Conservation (phyloP, 2,888 invertebrate genomes). For the Neoscelio sp. region DNA sequence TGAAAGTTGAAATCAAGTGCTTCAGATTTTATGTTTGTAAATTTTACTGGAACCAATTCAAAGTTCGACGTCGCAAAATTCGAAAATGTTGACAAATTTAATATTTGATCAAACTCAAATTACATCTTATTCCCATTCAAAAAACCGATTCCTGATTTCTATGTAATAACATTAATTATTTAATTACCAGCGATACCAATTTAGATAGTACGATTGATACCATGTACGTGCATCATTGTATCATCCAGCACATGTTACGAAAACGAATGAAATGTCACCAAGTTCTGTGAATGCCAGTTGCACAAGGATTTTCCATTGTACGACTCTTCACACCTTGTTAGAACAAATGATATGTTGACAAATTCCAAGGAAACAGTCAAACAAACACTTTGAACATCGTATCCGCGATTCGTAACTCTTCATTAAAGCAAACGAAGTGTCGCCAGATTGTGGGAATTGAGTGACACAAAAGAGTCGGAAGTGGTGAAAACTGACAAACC, state of each 20-base stretch:
- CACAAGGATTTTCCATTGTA: no score
- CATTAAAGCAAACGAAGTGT: no score
- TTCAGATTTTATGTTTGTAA: constrained; percentile 20
- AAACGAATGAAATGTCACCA: constrained; percentile 30
- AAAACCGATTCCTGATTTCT: no score
- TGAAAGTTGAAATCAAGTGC: constrained; percentile 3
- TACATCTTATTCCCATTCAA: no score
- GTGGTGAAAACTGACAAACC: constrained; percentile 16
- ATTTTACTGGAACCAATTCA: background rate
- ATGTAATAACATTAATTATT: no score
- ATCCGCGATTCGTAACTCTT: no score
- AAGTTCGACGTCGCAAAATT: background rate
- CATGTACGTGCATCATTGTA: constrained; percentile 6
- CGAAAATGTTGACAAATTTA: no score
- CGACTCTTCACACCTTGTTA: constrained; percentile 15
- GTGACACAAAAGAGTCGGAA: background rate
- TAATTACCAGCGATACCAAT: constrained; percentile 21
- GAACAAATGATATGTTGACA: background rate
- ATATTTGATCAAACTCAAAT: no score
- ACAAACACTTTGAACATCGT: no score
- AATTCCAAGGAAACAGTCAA: background rate
- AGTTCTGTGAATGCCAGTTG: background rate
- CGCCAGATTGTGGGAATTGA: background rate
- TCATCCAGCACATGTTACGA: background rate
- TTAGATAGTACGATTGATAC: background rate